phyloP scores from a whole-genome alignment of 2,797 vertebrate species.

The Etheostoma perlongum region DNA sequence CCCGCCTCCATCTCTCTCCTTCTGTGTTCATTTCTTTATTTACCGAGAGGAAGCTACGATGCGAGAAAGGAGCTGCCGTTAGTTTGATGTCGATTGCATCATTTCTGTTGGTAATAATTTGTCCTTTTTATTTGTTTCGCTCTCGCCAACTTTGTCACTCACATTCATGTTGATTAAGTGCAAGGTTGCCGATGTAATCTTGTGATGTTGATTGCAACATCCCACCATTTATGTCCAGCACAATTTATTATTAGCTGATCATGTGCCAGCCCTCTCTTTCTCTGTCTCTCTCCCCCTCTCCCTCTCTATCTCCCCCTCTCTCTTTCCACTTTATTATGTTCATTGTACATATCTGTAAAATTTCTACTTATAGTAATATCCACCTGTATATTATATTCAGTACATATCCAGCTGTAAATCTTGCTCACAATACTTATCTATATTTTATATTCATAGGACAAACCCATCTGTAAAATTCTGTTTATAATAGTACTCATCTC shows the following conservation, averaged over 20 bases:
- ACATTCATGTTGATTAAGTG: conserved; percentile 17
- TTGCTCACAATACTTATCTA: too few relatives aligned
- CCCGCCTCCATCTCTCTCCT: neutral
- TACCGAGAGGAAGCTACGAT: conserved; percentile 3
- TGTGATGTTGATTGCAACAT: conserved; percentile 41
- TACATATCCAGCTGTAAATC: too few relatives aligned
- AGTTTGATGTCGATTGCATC: conserved; percentile 27
- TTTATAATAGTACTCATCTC: too few relatives aligned
- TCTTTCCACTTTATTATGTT: too few relatives aligned
- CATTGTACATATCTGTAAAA: too few relatives aligned
- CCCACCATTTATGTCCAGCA: conserved; percentile 33
- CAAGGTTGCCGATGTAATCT: conserved; percentile 29
- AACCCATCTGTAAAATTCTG: too few relatives aligned
- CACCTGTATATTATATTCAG: too few relatives aligned
- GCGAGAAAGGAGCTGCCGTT: neutral
- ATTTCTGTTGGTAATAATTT: conserved; percentile 48
- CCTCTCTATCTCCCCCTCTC: neutral
- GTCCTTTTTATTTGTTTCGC: neutral
- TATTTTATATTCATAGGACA: too few relatives aligned
- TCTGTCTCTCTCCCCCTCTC: neutral
- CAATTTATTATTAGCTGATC: conserved; percentile 14
- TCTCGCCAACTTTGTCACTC: neutral
- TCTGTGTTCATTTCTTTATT: conserved; percentile 31
- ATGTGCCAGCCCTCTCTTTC: neutral
- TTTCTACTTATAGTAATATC: too few relatives aligned